These are phyloP conservation scores for Apostichopus japonicus DNA, from an alignment of 35 echinoderm and acorn worm genomes.

Conservation along the genomic window DNA sequence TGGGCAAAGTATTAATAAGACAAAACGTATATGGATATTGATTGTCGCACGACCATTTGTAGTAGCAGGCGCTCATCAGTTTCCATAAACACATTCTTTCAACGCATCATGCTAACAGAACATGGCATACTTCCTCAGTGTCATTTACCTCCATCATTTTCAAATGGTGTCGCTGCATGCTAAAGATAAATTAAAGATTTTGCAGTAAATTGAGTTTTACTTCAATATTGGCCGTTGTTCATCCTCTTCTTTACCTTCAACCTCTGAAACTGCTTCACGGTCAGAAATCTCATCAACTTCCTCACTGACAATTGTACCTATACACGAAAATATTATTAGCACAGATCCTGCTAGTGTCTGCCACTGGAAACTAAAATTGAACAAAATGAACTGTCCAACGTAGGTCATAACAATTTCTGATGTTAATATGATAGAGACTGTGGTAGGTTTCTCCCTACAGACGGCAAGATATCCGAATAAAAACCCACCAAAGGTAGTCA, in stretches of 20 bases:
- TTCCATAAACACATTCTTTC: too few relatives aligned
- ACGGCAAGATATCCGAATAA: constrained; percentile 20
- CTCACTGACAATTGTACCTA: not conserved
- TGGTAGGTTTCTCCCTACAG: not conserved
- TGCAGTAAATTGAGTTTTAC: not conserved
- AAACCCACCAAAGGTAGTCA: not conserved
- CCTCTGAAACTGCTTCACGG: not conserved
- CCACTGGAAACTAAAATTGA: constrained; percentile 2
- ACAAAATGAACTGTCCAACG: not conserved
- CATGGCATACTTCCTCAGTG: too few relatives aligned
- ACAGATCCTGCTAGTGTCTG: not conserved
- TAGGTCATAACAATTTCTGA: not conserved
- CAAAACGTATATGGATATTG: too few relatives aligned
- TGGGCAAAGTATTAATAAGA: too few relatives aligned
- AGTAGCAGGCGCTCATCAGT: too few relatives aligned
- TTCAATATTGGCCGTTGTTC: not conserved
- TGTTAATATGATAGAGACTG: not conserved
- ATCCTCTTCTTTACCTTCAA: not conserved
- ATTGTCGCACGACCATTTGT: too few relatives aligned
- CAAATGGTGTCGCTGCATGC: too few relatives aligned
- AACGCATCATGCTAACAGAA: too few relatives aligned
- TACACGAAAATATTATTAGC: not conserved
- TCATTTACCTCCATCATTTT: too few relatives aligned
- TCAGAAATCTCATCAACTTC: not conserved
- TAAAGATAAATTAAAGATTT: too few relatives aligned